phyloP scores from a whole-genome alignment of 37 sponge, comb jelly and placozoan genomes.

The Oopsacas minuta region DNA sequence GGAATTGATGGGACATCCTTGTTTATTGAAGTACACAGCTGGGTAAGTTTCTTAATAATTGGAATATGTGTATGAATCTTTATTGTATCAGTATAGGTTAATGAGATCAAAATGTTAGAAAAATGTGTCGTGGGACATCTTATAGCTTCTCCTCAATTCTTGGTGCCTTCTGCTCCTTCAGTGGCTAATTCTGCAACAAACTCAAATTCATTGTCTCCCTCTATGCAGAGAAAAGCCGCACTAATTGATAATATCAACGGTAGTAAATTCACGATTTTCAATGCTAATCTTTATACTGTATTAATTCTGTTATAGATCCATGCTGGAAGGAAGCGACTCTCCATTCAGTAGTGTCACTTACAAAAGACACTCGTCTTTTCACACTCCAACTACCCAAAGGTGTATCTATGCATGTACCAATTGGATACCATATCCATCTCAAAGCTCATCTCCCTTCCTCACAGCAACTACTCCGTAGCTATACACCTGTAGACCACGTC shows the following conservation, averaged over 20 bases:
- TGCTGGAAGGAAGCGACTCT: conserved; percentile 30
- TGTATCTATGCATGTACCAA: conserved; percentile 50
- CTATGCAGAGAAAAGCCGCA: neutral
- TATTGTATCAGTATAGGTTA: neutral
- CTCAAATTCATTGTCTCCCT: neutral
- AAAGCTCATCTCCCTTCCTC: conserved; percentile 15
- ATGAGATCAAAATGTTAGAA: neutral
- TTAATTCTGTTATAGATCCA: conserved; percentile 20
- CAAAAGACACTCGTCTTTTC: conserved; percentile 64
- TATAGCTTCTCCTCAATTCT: neutral
- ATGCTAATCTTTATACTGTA: neutral
- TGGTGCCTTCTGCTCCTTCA: neutral
- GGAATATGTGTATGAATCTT: neutral
- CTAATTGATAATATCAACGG: neutral
- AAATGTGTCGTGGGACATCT: conserved; percentile 19
- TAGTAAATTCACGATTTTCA: no score
- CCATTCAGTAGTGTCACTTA: conserved; percentile 26
- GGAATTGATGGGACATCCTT: conserved; percentile 82
- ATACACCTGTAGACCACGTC: conserved; percentile 38
- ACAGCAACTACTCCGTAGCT: conserved; percentile 31
- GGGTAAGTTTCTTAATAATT: neutral
- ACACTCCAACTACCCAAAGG: conserved; percentile 39
- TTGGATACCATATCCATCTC: conserved; percentile 60
- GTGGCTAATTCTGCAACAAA: neutral
- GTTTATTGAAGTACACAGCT: conserved; percentile 57